Evolutionary conservation across 2,888 invertebrate genomes (phyloP).

Genomic region (Agonopterix subpropinquella): DNA sequence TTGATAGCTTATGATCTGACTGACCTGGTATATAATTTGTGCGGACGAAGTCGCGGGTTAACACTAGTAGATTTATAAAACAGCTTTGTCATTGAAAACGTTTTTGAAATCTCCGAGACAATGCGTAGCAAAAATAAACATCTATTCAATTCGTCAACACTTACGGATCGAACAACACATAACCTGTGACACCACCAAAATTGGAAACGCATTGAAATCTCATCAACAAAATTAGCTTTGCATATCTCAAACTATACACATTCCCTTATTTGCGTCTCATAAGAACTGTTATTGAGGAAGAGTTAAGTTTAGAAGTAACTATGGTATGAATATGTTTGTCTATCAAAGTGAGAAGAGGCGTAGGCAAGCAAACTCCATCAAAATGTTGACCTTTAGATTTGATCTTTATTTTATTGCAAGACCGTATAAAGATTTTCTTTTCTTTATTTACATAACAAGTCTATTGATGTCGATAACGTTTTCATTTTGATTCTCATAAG

Average conservation of each 20-base stretch:
- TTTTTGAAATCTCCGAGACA: too few species aligned
- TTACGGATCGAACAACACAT: background rate
- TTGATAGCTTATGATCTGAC: too few species aligned
- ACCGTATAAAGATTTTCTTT: conserved; percentile 11
- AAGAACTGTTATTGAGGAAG: background rate
- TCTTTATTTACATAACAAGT: background rate
- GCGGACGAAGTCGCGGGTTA: too few species aligned
- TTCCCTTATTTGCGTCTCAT: background rate
- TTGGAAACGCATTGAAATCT: background rate
- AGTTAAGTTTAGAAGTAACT: too few species aligned
- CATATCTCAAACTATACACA: background rate
- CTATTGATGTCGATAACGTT: background rate
- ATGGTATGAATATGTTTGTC: too few species aligned
- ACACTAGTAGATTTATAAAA: too few species aligned
- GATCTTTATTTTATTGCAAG: conserved; percentile 21
- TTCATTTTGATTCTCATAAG: too few species aligned
- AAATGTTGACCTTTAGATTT: conserved; percentile 19
- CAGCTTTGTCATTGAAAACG: too few species aligned
- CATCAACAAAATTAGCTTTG: background rate
- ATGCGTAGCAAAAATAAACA: background rate
- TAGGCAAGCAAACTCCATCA: conserved; percentile 10
- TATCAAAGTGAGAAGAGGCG: background rate
- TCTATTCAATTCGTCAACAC: too few species aligned
- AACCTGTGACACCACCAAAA: conserved; percentile 2
- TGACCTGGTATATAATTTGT: too few species aligned